Conservation (phyloP, 35 echinoderm and acorn worm genomes). For the Diadema setosum region DNA sequence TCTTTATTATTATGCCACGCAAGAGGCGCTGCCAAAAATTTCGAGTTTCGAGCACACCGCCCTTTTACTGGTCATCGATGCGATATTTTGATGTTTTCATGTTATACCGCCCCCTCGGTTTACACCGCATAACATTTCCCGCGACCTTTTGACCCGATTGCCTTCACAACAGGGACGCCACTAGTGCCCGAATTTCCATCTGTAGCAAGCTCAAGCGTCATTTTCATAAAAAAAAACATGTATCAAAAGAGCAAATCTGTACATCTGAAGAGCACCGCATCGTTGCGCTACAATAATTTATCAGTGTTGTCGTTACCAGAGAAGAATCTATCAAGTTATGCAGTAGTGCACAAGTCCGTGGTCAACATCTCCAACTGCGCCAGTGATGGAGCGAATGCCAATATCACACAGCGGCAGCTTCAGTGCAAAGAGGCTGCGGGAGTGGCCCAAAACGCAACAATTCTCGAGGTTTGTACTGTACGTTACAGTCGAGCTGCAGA, state of each 20-base stretch:
- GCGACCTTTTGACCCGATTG: background rate
- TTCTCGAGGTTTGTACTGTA: background rate
- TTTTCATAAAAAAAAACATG: conserved; percentile 24
- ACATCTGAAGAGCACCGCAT: conserved; percentile 81
- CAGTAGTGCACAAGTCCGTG: conserved; percentile 70
- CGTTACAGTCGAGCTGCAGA: no score
- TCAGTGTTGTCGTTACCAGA: conserved; percentile 48
- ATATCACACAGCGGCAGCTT: conserved; percentile 65
- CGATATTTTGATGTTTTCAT: no score
- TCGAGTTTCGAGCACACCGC: no score
- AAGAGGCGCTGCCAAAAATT: no score
- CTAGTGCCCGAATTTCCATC: background rate
- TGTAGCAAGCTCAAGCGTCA: background rate
- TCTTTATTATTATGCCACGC: no score
- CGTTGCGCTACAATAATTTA: conserved; percentile 79
- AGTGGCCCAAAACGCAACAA: background rate
- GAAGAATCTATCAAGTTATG: conserved; percentile 55
- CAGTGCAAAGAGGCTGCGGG: conserved; percentile 49
- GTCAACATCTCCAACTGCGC: conserved; percentile 60
- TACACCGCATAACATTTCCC: no score
- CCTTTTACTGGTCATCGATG: no score
- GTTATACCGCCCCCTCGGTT: no score
- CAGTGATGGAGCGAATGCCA: background rate
- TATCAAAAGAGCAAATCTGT: conserved; percentile 74
- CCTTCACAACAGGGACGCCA: background rate